Evolutionary conservation across 2,888 invertebrate species (phyloP).

Genomic region (Zygogramma bicolorata): DNA sequence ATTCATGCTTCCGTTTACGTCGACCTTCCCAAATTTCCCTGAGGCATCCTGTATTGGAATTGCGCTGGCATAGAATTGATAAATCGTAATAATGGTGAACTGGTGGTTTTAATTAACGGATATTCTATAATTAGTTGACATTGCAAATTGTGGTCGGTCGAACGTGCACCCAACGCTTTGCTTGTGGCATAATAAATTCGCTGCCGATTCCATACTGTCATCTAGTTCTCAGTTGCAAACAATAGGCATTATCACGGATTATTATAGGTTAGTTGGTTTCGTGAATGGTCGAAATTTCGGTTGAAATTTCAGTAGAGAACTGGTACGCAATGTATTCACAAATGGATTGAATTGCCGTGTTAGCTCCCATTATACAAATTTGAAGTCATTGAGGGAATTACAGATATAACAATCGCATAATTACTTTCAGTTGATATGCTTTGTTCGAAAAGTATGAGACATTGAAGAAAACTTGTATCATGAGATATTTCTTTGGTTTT

Average conservation of each 20-base stretch:
- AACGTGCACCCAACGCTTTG: conserved; percentile 29
- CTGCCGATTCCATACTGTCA: conserved; percentile 20
- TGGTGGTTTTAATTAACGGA: conserved; percentile 57
- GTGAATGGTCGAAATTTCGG: background rate
- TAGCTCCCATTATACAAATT: too few relatives aligned
- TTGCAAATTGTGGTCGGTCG: conserved; percentile 39
- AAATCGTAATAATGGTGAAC: conserved; percentile 51
- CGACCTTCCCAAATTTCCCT: background rate
- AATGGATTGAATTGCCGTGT: too few relatives aligned
- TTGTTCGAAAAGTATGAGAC: too few relatives aligned
- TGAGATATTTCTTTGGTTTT: too few relatives aligned
- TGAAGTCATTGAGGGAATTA: too few relatives aligned
- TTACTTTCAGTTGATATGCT: too few relatives aligned
- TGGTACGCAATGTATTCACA: background rate
- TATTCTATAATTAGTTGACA: conserved; percentile 56
- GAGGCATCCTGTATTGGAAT: conserved; percentile 14
- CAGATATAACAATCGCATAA: too few relatives aligned
- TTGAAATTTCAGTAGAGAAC: background rate
- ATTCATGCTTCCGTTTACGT: background rate
- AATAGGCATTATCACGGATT: background rate
- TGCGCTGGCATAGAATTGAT: conserved; percentile 50
- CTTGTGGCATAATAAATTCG: conserved; percentile 26
- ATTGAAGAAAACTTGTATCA: too few relatives aligned
- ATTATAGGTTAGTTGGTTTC: background rate
- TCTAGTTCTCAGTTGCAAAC: conserved; percentile 1